A percentile compares a stretch with the other conserved stretches of the same genome.
Evolutionary conservation across 2,113 vertebrate species (phyloP).

Genomic region (Catharus fuscescens): DNA sequence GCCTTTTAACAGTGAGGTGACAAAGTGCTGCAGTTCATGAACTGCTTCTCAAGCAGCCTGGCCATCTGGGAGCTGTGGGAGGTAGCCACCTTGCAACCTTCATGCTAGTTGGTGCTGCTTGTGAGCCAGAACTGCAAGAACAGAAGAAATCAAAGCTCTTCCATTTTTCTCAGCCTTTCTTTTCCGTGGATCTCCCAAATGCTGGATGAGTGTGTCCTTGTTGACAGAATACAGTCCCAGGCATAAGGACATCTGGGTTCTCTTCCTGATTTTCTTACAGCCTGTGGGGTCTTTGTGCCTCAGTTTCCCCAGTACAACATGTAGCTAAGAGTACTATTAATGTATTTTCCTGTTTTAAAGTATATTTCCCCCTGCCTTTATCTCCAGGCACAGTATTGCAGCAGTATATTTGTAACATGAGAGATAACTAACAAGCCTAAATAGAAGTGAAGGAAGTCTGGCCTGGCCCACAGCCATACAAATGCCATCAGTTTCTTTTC

Average conservation of each 20-base stretch:
- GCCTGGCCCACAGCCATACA: constrained; percentile 21
- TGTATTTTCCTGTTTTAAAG: not conserved
- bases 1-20: not conserved
- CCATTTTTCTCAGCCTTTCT: not conserved
- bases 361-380: not conserved
- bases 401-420: not conserved
- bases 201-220: not conserved
- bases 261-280: not conserved
- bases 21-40: not conserved
- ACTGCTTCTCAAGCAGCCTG: not conserved
- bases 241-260: not conserved
- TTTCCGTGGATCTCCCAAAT: not conserved
- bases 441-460: constrained; percentile 14
- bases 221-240: not conserved
- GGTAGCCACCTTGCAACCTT: constrained; percentile 9
- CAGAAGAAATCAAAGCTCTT: not conserved
- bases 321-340: not conserved
- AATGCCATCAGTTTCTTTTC: constrained; percentile 43
- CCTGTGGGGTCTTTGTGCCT: not conserved
- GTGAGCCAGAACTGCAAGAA: not conserved
- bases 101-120: not conserved
- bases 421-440: constrained; percentile 9
- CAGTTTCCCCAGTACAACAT: not conserved
- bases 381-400: not conserved
- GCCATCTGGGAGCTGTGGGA: constrained; percentile 40